These are phyloP conservation scores for Hypsibius dujardini DNA, from an alignment of 1,140 invertebrate species.

Conservation along the genomic window DNA sequence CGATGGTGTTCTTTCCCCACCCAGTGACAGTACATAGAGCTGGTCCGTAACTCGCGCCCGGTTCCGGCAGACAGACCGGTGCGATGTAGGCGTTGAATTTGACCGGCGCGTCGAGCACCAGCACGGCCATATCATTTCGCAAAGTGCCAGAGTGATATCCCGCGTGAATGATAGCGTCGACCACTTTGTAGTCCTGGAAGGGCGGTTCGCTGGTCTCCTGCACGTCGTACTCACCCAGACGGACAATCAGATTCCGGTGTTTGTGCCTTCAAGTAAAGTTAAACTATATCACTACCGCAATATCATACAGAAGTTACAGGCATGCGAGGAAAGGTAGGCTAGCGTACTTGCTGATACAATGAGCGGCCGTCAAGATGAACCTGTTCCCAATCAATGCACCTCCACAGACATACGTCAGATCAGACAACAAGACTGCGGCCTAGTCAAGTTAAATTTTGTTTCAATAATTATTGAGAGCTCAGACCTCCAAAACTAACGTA, in stretches of 20 bases:
- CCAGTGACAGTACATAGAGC: background rate
- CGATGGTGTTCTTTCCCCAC: conserved; percentile 13
- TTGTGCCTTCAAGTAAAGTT: background rate
- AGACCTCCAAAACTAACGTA: too few species aligned
- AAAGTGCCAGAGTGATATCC: conserved; percentile 6
- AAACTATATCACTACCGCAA: too few species aligned
- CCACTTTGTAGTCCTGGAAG: conserved; percentile 17
- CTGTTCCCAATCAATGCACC: background rate
- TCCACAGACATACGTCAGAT: conserved; percentile 4
- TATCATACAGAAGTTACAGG: too few species aligned
- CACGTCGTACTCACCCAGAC: conserved; percentile 12
- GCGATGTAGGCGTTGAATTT: background rate
- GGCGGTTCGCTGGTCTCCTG: background rate
- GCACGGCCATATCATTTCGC: background rate
- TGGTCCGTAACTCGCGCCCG: background rate
- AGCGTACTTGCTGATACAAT: background rate
- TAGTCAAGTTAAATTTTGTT: too few species aligned
- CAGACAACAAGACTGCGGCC: background rate
- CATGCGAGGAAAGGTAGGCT: too few species aligned
- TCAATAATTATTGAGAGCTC: too few species aligned
- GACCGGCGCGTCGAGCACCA: background rate
- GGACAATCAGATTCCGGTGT: background rate
- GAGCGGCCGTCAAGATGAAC: conserved; percentile 8
- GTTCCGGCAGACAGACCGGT: conserved; percentile 12
- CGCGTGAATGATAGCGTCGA: conserved; percentile 3